Evolutionary conservation across 2,797 vertebrate genomes (phyloP).

Genomic region (Alfaro cultratus): DNA sequence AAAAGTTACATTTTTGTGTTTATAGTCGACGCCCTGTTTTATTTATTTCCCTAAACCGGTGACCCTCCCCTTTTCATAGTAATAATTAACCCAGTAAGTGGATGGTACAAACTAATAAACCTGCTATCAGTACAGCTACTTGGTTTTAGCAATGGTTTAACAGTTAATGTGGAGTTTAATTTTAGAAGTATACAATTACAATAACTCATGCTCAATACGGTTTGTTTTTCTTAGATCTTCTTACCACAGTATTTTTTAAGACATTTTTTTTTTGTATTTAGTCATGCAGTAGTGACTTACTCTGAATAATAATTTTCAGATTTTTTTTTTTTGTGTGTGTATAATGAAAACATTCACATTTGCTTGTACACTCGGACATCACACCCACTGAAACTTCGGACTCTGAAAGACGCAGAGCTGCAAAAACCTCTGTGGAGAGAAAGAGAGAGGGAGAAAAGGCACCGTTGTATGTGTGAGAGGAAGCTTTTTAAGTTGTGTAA

Average conservation of each 20-base stretch:
- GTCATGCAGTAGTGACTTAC: slow-evolving; percentile 60
- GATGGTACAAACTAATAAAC: slow-evolving; percentile 39
- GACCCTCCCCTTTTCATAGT: slow-evolving; percentile 24
- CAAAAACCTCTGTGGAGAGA: slow-evolving; percentile 78
- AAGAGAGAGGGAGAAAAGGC: slow-evolving; percentile 71
- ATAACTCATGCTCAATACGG: slow-evolving; percentile 46
- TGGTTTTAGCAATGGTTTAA: slow-evolving; percentile 50
- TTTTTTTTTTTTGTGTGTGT: slow-evolving; percentile 33
- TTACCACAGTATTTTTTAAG: slow-evolving; percentile 58
- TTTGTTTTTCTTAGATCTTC: slow-evolving; percentile 49
- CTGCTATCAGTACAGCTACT: slow-evolving; percentile 54
- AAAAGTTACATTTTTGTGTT: slow-evolving; percentile 63
- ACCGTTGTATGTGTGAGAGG: slow-evolving; percentile 91
- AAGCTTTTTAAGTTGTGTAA: slow-evolving; percentile 92
- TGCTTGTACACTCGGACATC: slow-evolving; percentile 49
- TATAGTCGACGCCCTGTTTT: slow-evolving; percentile 52
- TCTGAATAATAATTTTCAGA: slow-evolving; percentile 61
- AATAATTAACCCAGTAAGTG: slow-evolving; percentile 46
- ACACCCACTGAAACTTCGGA: slow-evolving; percentile 64
- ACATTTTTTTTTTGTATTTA: slow-evolving; percentile 57
- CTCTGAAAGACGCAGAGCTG: slow-evolving; percentile 79
- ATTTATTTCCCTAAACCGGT: slow-evolving; percentile 56
- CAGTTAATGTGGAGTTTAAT: slow-evolving; percentile 39
- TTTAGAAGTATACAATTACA: slow-evolving; percentile 49
- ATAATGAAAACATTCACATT: slow-evolving; percentile 63